Percentiles rank a stretch among this genome's conserved stretches.
Conservation (phyloP, 2,888 invertebrate species). For the Octonoba sinensis region DNA sequence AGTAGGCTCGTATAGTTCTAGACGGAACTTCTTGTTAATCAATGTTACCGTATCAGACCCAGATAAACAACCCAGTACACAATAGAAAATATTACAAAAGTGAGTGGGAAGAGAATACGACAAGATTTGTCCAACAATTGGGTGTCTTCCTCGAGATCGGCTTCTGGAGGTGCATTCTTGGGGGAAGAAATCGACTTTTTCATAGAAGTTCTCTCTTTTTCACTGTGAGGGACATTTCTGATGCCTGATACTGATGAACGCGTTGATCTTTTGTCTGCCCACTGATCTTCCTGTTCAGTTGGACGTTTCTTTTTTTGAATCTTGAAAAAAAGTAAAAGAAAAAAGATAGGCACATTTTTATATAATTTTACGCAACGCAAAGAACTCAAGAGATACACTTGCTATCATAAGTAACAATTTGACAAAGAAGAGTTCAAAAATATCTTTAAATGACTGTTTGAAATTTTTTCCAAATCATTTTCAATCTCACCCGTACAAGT, state of each 20-base stretch:
- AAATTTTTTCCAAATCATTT: too few relatives aligned
- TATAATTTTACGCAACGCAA: too few relatives aligned
- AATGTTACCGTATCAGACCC: not conserved
- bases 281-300: not conserved
- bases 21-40: too few relatives aligned
- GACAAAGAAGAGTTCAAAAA: too few relatives aligned
- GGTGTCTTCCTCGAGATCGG: constrained; percentile 7
- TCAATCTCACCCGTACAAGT: too few relatives aligned
- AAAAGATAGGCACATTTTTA: too few relatives aligned
- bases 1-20: too few relatives aligned
- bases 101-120: constrained; percentile 10
- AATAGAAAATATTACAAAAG: constrained; percentile 16
- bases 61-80: constrained; percentile 32
- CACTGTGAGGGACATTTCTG: not conserved
- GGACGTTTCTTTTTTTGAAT: not conserved
- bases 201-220: not conserved
- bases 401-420: too few relatives aligned
- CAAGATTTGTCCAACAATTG: constrained; percentile 21
- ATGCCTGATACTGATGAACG: not conserved
- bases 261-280: constrained; percentile 1
- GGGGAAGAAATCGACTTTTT: not conserved
- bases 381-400: too few relatives aligned
- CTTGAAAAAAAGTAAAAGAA: too few relatives aligned
- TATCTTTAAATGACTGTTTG: too few relatives aligned
- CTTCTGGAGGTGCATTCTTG: not conserved